These are phyloP conservation scores for Sebastiscus tertius DNA, from an alignment of 2,797 vertebrate genomes.

Conservation along the genomic window DNA sequence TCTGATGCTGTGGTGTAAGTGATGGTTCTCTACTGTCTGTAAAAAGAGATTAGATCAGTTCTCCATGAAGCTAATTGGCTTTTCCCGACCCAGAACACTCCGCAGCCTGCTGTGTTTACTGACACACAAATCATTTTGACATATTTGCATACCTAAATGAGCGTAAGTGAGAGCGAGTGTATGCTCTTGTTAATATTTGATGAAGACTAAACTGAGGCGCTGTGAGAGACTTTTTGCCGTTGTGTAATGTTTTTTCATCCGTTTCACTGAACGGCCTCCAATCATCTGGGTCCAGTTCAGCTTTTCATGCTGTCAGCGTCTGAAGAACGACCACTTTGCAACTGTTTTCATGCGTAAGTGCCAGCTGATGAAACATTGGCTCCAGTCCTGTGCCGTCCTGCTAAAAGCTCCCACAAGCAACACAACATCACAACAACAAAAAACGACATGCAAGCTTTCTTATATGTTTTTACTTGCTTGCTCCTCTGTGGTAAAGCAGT, in stretches of 20 bases:
- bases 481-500: not conserved
- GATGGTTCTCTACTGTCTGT: not conserved
- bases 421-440: not conserved
- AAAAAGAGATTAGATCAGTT: not conserved
- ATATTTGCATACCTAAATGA: conserved; percentile 50
- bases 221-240: not conserved
- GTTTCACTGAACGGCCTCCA: not conserved
- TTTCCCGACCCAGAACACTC: not conserved
- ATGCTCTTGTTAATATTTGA: conserved; percentile 46
- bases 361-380: not conserved
- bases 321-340: not conserved
- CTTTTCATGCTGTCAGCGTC: not conserved
- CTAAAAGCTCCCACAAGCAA: conserved; percentile 7
- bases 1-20: not conserved
- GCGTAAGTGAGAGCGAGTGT: not conserved
- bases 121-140: conserved; percentile 25
- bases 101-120: conserved; percentile 25
- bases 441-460: not conserved
- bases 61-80: conserved; percentile 1
- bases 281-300: conserved; percentile 4
- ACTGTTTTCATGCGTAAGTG: not conserved
- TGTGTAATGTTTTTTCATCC: conserved; percentile 17
- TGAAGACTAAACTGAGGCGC: conserved; percentile 35
- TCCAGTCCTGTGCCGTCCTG: not conserved
- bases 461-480: not conserved